Evolutionary conservation across 1,140 invertebrate species (phyloP).

Genomic region (Thrips palmi): DNA sequence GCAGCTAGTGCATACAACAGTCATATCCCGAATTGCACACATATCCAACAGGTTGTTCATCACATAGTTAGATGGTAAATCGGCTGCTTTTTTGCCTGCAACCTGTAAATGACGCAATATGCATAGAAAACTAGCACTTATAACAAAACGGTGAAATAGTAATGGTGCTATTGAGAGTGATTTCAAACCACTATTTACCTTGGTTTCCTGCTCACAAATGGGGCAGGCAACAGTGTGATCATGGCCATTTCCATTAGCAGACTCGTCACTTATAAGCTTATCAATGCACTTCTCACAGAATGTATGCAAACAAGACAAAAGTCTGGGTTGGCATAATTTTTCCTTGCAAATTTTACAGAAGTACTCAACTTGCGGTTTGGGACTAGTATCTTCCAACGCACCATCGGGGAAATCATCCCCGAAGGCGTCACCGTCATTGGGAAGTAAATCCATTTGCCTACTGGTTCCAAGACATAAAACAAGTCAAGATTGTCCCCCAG

Average conservation of each 20-base stretch:
- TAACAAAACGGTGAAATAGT: neutral
- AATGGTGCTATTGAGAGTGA: neutral
- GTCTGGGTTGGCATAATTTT: slow-evolving; percentile 57
- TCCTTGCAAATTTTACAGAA: slow-evolving; percentile 45
- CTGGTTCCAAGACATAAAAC: no score
- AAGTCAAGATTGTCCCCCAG: no score
- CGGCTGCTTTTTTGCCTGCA: slow-evolving; percentile 46
- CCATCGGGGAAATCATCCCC: no score
- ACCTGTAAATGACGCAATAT: slow-evolving; percentile 25
- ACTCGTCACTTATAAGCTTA: slow-evolving; percentile 52
- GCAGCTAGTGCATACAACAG: slow-evolving; percentile 69
- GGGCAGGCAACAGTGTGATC: slow-evolving; percentile 36
- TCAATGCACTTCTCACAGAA: slow-evolving; percentile 80
- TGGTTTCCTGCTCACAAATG: slow-evolving; percentile 68
- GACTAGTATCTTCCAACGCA: no score
- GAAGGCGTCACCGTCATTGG: no score
- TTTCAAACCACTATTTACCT: slow-evolving; percentile 25
- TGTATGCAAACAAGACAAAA: slow-evolving; percentile 79
- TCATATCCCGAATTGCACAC: slow-evolving; percentile 51
- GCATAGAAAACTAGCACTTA: slow-evolving; percentile 6
- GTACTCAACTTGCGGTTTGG: no score
- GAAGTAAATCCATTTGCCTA: no score
- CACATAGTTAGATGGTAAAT: slow-evolving; percentile 64
- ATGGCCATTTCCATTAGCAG: slow-evolving; percentile 34
- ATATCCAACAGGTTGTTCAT: slow-evolving; percentile 71